Conservation (phyloP, 2,797 vertebrate species). For the Basileuterus tristriatus region DNA sequence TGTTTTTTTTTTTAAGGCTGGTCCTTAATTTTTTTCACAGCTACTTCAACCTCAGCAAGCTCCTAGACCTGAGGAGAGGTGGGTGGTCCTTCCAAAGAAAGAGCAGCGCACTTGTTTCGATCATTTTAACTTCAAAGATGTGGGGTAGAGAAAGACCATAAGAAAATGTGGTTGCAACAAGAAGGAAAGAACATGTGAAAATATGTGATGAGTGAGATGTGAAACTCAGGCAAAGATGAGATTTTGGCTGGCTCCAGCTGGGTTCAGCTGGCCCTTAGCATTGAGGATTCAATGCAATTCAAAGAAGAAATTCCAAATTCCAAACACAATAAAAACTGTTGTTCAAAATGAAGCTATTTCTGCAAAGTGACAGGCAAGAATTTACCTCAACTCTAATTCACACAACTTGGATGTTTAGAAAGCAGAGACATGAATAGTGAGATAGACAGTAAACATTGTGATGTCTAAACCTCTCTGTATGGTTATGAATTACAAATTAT, state of each 20-base stretch:
- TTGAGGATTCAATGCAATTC: not conserved
- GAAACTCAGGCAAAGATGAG: not conserved
- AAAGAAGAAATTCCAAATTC: slow-evolving; percentile 9
- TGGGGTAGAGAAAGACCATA: not conserved
- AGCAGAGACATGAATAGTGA: not conserved
- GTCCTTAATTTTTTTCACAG: not conserved
- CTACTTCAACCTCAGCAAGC: not conserved
- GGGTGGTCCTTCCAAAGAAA: not conserved
- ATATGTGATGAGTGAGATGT: not conserved
- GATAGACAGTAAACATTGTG: not conserved
- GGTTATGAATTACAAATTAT: not conserved
- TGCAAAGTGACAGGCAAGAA: not conserved
- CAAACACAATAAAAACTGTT: not conserved
- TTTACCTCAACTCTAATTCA: not conserved
- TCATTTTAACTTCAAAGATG: not conserved
- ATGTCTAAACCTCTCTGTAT: not conserved
- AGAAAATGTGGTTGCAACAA: not conserved
- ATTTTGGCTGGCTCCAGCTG: not conserved
- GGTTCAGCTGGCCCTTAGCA: not conserved
- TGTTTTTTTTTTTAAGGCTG: not conserved
- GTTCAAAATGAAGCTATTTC: not conserved
- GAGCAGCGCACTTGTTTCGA: not conserved
- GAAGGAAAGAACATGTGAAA: not conserved
- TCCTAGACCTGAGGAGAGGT: not conserved
- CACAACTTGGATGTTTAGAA: not conserved